Base-by-base conservation (phyloP, 2,888 invertebrate species). In the Julus scandinavius region DNA sequence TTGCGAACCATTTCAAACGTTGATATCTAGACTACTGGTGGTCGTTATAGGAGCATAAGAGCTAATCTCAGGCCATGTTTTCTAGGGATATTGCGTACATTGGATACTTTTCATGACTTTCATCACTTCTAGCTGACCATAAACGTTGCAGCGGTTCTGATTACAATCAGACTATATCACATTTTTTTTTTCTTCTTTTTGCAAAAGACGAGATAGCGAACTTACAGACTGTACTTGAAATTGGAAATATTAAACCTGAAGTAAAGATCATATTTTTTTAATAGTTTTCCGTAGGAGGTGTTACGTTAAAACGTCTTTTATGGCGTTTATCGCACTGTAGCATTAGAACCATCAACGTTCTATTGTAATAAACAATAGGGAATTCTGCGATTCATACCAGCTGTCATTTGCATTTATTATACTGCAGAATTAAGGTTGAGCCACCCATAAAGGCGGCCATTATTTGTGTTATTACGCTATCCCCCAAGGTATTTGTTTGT, bases 351-450 rank as follows among this genome's bases (percentile, higher is more conserved):
- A 29, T 72, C n/a, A 72, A 72, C 5, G 63, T 4, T n/a, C 72
- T 29, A 20, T 72, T 72, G 29, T 72, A 4, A 72, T 7, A 63
- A n/a, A 72, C 29, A 72, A 72, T 72, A 6, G 9, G 72, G 29
- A 20, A 72, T 72, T 72, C n/a, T 9, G 72, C 29, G 72, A 9
- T 72, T 72, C 72, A 72, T n/a, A 7, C 11, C 29, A 29, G n/a
- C 72, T 72, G 29, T 29, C 72, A 29, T 72, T 72, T 29, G 72
- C 72, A 72, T 72, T 72, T 20, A 72, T 72, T 72, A 72, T 72
- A 0, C 72, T 11, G 29, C 29, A 72, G n/a, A 15, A 58, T 15
- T 15, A 58, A 58, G 15, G 58, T 15, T 11, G 11, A 72, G 72
- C 63, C n/a, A 72, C 29, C 58, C 9, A 29, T 72, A 72, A 72